Percentiles rank a stretch among this genome's conserved stretches.
phyloP scores from a whole-genome alignment of 2,888 invertebrate species.

The Apamea epomidion region DNA sequence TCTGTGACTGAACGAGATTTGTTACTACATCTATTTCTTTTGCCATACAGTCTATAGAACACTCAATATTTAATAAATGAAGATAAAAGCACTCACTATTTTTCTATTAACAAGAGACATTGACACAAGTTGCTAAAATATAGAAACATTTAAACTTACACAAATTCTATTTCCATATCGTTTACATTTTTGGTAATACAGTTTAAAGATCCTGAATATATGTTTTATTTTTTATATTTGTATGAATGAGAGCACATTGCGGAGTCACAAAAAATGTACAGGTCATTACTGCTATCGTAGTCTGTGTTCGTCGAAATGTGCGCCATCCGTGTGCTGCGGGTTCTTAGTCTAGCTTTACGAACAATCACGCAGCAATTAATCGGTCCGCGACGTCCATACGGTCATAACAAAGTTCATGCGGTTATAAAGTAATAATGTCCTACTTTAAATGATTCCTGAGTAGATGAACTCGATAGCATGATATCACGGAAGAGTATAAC shows the following conservation, averaged over 20 bases:
- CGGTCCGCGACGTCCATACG: background rate
- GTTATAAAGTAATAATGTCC: constrained; percentile 28
- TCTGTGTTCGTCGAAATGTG: background rate
- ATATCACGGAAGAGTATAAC: constrained; percentile 29
- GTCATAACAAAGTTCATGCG: constrained; percentile 5
- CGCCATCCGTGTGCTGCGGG: background rate
- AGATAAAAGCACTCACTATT: constrained; percentile 20
- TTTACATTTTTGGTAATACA: constrained; percentile 10
- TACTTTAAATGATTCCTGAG: constrained; percentile 19
- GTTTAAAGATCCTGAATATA: constrained; percentile 22
- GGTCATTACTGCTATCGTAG: background rate
- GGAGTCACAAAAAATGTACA: constrained; percentile 1
- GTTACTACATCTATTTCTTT: constrained; percentile 28
- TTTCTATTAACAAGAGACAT: constrained; percentile 22
- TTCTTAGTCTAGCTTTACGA: constrained; percentile 7
- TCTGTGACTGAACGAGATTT: constrained; percentile 42
- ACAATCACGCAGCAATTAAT: background rate
- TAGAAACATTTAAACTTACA: constrained; percentile 21
- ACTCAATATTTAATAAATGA: constrained; percentile 34
- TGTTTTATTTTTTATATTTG: background rate
- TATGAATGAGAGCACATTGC: constrained; percentile 1
- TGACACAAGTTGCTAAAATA: constrained; percentile 3
- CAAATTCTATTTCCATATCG: constrained; percentile 5
- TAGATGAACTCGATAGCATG: constrained; percentile 27
- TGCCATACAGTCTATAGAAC: constrained; percentile 25